Conservation (phyloP, 2,113 vertebrate species). For the Mesocricetus auratus region DNA sequence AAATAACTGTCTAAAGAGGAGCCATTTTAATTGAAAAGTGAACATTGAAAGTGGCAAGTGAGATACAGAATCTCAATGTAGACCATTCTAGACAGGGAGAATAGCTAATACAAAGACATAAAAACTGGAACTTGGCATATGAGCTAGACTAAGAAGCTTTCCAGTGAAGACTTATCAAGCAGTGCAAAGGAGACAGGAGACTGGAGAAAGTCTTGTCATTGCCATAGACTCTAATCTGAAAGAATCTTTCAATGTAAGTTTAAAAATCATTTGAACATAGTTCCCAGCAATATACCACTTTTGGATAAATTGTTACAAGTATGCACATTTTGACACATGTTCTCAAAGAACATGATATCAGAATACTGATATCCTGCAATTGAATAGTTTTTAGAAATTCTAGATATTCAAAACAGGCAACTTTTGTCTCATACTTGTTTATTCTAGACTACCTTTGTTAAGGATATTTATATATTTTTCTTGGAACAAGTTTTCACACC, state of each 20-base stretch:
- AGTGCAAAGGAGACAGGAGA: too few relatives aligned
- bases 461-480: conserved; percentile 43
- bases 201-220: neutral
- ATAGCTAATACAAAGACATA: neutral
- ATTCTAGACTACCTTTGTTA: conserved; percentile 27
- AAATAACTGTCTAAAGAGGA: neutral
- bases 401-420: neutral
- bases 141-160: neutral
- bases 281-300: neutral
- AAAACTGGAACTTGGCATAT: neutral
- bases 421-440: conserved; percentile 10
- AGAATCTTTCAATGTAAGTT: neutral
- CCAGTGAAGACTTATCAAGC: neutral
- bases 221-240: neutral
- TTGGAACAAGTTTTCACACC: conserved; percentile 38
- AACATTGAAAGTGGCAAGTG: neutral
- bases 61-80: neutral
- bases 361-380: neutral
- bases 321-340: neutral
- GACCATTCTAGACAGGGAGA: neutral
- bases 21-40: neutral
- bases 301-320: neutral
- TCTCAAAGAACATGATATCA: neutral
- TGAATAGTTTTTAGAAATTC: neutral
- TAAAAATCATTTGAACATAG: neutral